Base-by-base conservation (phyloP, 2,888 invertebrate species). In the Teleiodes luculella region DNA sequence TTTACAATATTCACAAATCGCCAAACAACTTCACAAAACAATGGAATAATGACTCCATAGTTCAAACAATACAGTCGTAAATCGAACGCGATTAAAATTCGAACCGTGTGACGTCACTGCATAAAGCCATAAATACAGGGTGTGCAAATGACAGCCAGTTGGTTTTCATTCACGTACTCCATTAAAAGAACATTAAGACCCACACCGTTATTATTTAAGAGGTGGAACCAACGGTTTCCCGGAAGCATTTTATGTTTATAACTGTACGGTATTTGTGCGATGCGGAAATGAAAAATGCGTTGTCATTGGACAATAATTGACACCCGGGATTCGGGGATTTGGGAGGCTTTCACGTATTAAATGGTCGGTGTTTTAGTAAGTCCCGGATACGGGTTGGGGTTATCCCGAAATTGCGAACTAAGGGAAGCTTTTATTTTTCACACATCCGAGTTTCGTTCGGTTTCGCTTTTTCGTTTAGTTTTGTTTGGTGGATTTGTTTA, bases 111-210 rank as follows among this genome's bases (percentile, higher is more conserved):
- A 43, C 20, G 18, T 13, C 43, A 28, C n/a, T 20, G 20, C 43
- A 43, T 28, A 24, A 31, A 16, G 30, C 41, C 39, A 31, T 51
- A 51, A 51, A 51, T 51, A 51, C 28, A 4, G 31, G n/a, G 10
- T 20, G 30, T 51, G 51, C 28, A 41, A 43, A 52, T 33, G 52
- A 52, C 52, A 43, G 20, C 33, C 18, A 43, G 52, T 43, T 52
- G 33, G 52, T 28, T 43, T 52, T 43, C 52, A 52, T 52, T 52
- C 52, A 52, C 43, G 43, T 52, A n/a, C 30, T 20, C 52, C 52
- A 52, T 52, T 52, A 52, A 52, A 52, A 43, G 43, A 33, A 43
- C 52, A 52, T 52, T 52, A 52, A 43, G 31, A 43, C 43, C 18
- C 35, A 35, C 33, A 30, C n/a, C 43, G 35, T 43, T 52, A 52